phyloP scores from a whole-genome alignment of 2,888 invertebrate species.

The Limnephilus lunatus region DNA sequence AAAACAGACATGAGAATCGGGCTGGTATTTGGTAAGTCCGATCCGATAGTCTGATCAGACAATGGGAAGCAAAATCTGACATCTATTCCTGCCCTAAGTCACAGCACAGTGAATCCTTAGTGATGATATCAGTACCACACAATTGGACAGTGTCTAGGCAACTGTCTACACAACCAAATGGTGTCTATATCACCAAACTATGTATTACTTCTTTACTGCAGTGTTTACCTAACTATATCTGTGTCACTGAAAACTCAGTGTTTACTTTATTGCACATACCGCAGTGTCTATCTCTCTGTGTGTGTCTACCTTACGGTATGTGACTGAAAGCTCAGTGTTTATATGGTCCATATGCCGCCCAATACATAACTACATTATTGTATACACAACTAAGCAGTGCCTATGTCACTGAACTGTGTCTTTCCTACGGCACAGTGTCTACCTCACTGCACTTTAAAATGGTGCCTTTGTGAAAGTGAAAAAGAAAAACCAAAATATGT shows the following conservation, averaged over 20 bases:
- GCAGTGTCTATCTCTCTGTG: neutral
- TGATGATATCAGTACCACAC: neutral
- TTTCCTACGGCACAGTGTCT: neutral
- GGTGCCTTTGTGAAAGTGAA: neutral
- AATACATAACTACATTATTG: neutral
- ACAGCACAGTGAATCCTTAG: neutral
- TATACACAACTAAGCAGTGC: neutral
- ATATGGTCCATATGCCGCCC: neutral
- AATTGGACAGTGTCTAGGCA: neutral
- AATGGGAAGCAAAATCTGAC: no score
- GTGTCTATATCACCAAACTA: no score
- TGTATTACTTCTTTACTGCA: no score
- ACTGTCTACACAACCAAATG: no score
- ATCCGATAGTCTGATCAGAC: neutral
- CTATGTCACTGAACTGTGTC: neutral
- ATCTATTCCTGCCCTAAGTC: neutral
- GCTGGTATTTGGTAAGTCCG: neutral
- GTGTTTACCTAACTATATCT: no score
- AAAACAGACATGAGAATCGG: neutral
- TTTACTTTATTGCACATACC: no score
- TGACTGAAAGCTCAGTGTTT: neutral
- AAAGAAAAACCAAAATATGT: neutral
- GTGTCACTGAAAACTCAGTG: neutral
- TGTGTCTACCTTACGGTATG: neutral
- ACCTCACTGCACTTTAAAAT: neutral